These are phyloP conservation scores for Phaethon lepturus DNA, from an alignment of 2,113 vertebrate species.

Conservation along the genomic window DNA sequence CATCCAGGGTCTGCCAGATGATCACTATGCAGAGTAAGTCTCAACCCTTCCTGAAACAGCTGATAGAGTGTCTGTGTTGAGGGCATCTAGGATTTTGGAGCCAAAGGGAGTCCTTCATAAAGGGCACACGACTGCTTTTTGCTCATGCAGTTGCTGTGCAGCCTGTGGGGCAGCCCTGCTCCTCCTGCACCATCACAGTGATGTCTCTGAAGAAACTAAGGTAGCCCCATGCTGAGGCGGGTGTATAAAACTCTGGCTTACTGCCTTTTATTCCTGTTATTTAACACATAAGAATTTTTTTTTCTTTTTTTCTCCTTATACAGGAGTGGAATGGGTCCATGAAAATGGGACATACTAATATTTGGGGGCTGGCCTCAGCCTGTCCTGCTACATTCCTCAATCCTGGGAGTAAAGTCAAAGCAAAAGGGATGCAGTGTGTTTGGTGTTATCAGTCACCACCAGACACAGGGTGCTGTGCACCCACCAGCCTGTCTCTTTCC, in stretches of 20 bases:
- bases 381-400: background rate
- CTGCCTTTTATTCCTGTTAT: background rate
- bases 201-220: background rate
- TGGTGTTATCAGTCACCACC: background rate
- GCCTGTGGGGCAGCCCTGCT: background rate
- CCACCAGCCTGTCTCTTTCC: background rate
- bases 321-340: background rate
- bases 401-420: background rate
- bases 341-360: background rate
- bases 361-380: background rate
- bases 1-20: background rate
- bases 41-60: background rate
- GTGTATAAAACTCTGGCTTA: background rate
- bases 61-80: background rate
- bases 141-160: background rate
- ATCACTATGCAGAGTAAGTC: fast-evolving
- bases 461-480: fast-evolving
- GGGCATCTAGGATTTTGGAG: background rate
- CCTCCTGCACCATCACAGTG: background rate
- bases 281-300: background rate
- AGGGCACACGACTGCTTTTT: background rate
- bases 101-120: background rate
- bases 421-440: background rate
- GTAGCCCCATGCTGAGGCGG: background rate
- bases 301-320: background rate